Evolutionary conservation across 2,888 invertebrate genomes (phyloP).

Genomic region (Tetheella fluctuosa): DNA sequence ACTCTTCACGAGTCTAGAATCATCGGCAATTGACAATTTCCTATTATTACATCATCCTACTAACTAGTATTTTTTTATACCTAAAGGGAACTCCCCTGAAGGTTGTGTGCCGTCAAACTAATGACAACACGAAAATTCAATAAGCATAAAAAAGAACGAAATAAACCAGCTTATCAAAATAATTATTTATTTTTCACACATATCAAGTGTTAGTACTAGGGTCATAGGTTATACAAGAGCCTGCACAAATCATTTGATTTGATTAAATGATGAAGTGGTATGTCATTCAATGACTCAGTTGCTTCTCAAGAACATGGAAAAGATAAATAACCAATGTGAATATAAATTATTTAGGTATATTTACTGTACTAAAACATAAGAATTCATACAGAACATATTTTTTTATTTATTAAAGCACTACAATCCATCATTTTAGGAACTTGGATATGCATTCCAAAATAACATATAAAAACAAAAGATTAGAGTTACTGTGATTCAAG

Average conservation of each 20-base stretch:
- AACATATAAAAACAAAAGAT: too few relatives aligned
- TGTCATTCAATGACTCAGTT: not conserved
- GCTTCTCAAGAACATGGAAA: slow-evolving; percentile 11
- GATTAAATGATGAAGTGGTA: not conserved
- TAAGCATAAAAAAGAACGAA: too few relatives aligned
- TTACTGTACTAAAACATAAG: not conserved
- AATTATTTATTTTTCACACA: not conserved
- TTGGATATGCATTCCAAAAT: too few relatives aligned
- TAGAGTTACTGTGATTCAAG: too few relatives aligned
- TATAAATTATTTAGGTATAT: not conserved
- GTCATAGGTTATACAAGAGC: not conserved
- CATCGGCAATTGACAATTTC: slow-evolving; percentile 40
- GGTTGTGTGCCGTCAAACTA: too few relatives aligned
- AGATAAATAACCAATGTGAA: not conserved
- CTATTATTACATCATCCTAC: slow-evolving; percentile 11
- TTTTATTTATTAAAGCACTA: not conserved
- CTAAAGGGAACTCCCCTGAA: not conserved
- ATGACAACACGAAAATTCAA: too few relatives aligned
- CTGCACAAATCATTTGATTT: too few relatives aligned
- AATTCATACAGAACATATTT: not conserved
- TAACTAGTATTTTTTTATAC: not conserved
- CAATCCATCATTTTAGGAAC: too few relatives aligned
- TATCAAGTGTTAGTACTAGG: not conserved
- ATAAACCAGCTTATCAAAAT: too few relatives aligned
- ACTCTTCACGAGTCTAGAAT: slow-evolving; percentile 29